Conservation (phyloP, 2,797 vertebrate species). For the Karalla daura region DNA sequence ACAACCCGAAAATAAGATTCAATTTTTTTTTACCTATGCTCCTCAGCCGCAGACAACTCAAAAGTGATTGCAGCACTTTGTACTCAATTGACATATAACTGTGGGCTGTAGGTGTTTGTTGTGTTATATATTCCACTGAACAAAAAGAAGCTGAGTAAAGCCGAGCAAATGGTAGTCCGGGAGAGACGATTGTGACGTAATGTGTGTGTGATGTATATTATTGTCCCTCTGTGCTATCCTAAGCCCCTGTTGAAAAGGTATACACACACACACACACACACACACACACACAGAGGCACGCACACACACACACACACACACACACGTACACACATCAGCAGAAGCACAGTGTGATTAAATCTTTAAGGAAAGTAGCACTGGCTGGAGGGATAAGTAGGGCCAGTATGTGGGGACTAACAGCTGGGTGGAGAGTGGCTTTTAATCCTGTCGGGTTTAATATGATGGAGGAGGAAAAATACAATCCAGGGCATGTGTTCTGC, state of each 20-base stretch:
- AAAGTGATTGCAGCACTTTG: no score
- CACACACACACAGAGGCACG: slow-evolving; percentile 25
- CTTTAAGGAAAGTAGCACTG: slow-evolving; percentile 71
- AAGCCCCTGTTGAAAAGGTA: slow-evolving; percentile 45
- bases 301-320: slow-evolving; percentile 35
- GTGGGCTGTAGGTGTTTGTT: no score
- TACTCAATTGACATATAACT: no score
- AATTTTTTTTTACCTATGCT: no score
- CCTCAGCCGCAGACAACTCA: no score
- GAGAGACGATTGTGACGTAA: slow-evolving; percentile 18
- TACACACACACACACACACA: slow-evolving; percentile 23
- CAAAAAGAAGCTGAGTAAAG: neutral
- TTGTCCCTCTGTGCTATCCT: slow-evolving; percentile 26
- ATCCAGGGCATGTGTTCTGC: slow-evolving; percentile 34
- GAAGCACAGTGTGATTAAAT: slow-evolving; percentile 70
- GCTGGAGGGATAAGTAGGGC: slow-evolving; percentile 71
- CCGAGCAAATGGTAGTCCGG: neutral
- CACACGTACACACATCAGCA: slow-evolving; percentile 19
- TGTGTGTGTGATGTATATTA: slow-evolving; percentile 7
- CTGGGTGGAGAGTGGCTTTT: slow-evolving; percentile 71
- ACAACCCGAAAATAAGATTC: no score
- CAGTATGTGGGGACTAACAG: slow-evolving; percentile 66
- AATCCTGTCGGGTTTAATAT: slow-evolving; percentile 69
- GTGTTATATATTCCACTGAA: no score
- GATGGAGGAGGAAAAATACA: slow-evolving; percentile 61